Base-by-base conservation (phyloP, 2,113 vertebrate species). In the Micromys minutus region DNA sequence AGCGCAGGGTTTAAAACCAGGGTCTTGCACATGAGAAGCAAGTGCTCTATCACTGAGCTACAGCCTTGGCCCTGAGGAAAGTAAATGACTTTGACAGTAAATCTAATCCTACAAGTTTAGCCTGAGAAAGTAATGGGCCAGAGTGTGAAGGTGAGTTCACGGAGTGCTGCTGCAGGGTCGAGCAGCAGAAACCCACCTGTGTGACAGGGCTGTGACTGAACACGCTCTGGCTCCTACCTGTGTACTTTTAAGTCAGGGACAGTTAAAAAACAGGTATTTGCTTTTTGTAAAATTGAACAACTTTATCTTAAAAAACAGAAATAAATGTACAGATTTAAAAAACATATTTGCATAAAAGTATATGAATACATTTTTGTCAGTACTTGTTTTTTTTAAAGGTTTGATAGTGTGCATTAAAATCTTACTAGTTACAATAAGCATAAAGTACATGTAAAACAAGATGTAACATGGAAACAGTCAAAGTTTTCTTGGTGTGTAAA, bases 181-280 rank as follows among this genome's bases (percentile, higher is more conserved):
- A 84, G 55, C 19, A 50, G 39, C 42, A 31, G 21, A 69, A 72
- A 42, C 39, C 21, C 69, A 84, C 57, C 5, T 0, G 13, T 16
- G 31, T 31, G 69, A 7, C 71, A 50, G 69, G 39, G 19, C 22
- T 3, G 15, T 87, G 34, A 50, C 83, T 93, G 65, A 17, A 29
- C 39, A 67, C 47, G 12, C 61, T 65, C 52, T 36, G 65, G 15
- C 36, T 16, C 12, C 26, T 45, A 50, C 42, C 63, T 92, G 1
- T 26, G 42, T 36, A 39, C 81, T 93, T 80, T 63, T 65, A 67
- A 84, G 74, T 47, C 29, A 91, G 61, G 88, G 71, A 65, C 50
- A 16, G 34, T 75, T 95, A 74, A 89, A 96, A 92, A 76, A 52
- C n/a, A n/a, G n/a, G 2, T 77, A 71, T 93, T 96, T 95, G 45